phyloP scores from a whole-genome alignment of 1,140 invertebrate species.

The Hestina assimilis region DNA sequence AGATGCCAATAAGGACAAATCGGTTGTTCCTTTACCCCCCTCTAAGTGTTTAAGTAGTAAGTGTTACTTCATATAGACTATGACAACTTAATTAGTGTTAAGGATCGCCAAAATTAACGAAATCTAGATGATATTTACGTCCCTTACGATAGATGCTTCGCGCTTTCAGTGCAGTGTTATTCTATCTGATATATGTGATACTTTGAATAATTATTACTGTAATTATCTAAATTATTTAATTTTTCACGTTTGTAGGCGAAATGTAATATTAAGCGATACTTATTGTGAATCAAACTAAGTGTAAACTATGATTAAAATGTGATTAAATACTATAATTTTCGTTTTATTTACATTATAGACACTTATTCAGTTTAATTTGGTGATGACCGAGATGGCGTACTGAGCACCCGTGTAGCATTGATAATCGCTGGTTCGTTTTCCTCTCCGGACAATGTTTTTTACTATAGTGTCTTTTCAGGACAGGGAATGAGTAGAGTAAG shows the following conservation, averaged over 20 bases:
- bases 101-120: conserved; percentile 33
- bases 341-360: conserved; percentile 23
- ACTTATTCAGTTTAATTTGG: background rate
- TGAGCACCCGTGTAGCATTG: no score
- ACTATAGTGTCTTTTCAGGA: no score
- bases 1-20: background rate
- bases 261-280: conserved; percentile 63
- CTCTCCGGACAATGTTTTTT: no score
- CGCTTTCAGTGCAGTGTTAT: conserved; percentile 66
- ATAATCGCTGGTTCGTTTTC: no score
- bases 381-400: no score
- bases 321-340: conserved; percentile 53
- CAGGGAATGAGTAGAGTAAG: no score
- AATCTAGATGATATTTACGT: conserved; percentile 16
- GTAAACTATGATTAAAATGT: conserved; percentile 70
- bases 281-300: conserved; percentile 61
- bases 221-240: conserved; percentile 78
- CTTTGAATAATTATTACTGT: conserved; percentile 74
- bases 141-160: conserved; percentile 62
- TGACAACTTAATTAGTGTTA: conserved; percentile 33
- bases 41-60: conserved; percentile 13
- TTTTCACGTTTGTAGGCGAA: conserved; percentile 75
- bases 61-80: conserved; percentile 23
- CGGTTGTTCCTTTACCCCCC: conserved; percentile 12
- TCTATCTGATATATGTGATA: conserved; percentile 76